Conservation (phyloP, 1,140 invertebrate species). For the Liolophura sinensis region DNA sequence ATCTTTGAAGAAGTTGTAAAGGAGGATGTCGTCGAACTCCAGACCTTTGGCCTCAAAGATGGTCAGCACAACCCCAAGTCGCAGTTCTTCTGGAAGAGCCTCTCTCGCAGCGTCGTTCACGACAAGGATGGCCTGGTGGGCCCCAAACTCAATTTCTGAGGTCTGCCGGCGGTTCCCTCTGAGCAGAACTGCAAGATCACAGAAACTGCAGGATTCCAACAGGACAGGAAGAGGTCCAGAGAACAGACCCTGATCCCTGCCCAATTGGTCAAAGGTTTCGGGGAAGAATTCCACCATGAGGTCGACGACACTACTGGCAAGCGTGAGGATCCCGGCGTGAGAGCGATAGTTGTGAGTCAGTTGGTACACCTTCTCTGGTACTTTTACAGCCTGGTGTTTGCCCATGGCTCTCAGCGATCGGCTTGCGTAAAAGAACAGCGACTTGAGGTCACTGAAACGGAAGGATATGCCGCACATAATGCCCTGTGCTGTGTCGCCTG, state of each 20-base stretch:
- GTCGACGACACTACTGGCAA: conserved; percentile 49
- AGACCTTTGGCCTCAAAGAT: conserved; percentile 30
- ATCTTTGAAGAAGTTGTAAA: conserved; percentile 35
- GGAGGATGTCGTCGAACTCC: conserved; percentile 31
- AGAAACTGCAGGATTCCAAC: conserved; percentile 33
- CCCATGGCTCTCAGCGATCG: conserved; percentile 31
- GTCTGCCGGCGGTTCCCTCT: conserved; percentile 7
- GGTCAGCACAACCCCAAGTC: conserved; percentile 18
- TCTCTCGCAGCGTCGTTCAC: conserved; percentile 15
- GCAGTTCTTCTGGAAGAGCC: conserved; percentile 11
- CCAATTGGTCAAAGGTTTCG: conserved; percentile 49
- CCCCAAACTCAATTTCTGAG: conserved; percentile 26
- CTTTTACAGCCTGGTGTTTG: conserved; percentile 30
- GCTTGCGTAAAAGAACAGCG: conserved; percentile 47
- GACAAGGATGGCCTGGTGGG: conserved; percentile 28
- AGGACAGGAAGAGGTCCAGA: conserved; percentile 46
- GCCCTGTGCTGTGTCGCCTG: conserved; percentile 54
- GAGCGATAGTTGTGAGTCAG: conserved; percentile 52
- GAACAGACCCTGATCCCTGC: conserved; percentile 50
- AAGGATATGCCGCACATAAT: conserved; percentile 55
- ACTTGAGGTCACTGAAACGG: conserved; percentile 48
- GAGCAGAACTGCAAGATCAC: conserved; percentile 10
- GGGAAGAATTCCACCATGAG: conserved; percentile 50
- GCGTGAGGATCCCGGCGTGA: conserved; percentile 47
- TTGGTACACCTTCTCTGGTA: conserved; percentile 40